Base-by-base conservation (phyloP, 2,113 vertebrate genomes). In the Saguinus midas region DNA sequence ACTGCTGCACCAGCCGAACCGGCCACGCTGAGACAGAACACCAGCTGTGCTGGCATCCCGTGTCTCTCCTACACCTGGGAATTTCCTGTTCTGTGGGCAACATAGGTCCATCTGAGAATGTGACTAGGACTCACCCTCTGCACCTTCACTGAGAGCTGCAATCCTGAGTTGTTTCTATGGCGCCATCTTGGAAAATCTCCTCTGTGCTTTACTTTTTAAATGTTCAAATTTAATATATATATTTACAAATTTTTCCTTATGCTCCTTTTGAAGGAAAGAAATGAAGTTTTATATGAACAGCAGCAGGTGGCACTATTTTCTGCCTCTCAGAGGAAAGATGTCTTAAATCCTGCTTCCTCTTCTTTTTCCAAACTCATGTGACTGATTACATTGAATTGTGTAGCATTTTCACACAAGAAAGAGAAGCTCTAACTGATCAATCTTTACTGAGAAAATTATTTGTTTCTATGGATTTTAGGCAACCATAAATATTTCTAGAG, bases 301-400 rank as follows among this genome's bases (percentile, higher is more conserved):
- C 98, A 98, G 98, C 88, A 98, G 98, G 92, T 97, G 98, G 98
- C 98, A 97, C 90, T 97, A 45, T 97, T 97, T 88, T 83, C 97
- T 85, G 29, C 94, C 85, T 79, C 86, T 97, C 40, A 23, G 37
- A 37, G 1, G 4, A 5, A 25, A 48, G 37, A 6, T 20, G 10
- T 11, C 14, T 16, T 23, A 14, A 66, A 25, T 18, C 32, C 45
- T n/a, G 27, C 29, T 8, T 35, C 14, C 14, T 48, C 48, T 55
- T 70, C 23, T 35, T 58, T 84, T 64, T 8, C 32, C n/a, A 45
- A 48, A 3, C 25, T 64, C 58, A 13, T 57, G 12, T 64, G 61
- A 64, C 75, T 43, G 8, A 68, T 40, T 37, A 29, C 57, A 7
- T 2, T 57, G 70, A 84, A 68, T 55, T 32, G 29, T 52, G 7